Conservation (phyloP, 2,797 vertebrate genomes). For the Lutjanus campechanus region DNA sequence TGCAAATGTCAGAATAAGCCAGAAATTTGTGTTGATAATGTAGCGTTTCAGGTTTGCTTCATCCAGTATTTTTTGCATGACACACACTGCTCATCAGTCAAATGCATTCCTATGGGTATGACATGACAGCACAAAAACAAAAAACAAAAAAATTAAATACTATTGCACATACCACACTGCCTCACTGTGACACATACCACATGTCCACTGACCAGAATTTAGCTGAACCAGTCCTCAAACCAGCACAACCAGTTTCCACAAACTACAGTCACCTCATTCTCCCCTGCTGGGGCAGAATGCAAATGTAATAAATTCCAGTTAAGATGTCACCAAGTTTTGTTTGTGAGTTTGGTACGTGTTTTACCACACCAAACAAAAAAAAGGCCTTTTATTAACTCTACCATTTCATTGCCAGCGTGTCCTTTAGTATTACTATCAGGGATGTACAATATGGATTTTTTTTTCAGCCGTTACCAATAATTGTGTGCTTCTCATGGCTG, state of each 20-base stretch:
- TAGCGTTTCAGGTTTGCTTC: not conserved
- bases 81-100: not conserved
- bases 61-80: not conserved
- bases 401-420: no score
- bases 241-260: not conserved
- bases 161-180: not conserved
- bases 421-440: no score
- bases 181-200: not conserved
- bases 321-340: not conserved
- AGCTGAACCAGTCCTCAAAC: not conserved
- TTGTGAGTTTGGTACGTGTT: not conserved
- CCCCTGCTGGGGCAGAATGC: not conserved
- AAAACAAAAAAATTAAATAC: not conserved
- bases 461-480: no score
- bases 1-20: not conserved
- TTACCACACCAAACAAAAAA: not conserved
- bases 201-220: not conserved
- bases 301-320: not conserved
- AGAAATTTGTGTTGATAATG: not conserved
- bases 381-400: no score
- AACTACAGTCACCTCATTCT: not conserved
- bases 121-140: no score
- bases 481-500: no score
- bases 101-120: not conserved
- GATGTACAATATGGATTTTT: no score